phyloP scores from a whole-genome alignment of 1,140 invertebrate species.

The Coptotermes formosanus region DNA sequence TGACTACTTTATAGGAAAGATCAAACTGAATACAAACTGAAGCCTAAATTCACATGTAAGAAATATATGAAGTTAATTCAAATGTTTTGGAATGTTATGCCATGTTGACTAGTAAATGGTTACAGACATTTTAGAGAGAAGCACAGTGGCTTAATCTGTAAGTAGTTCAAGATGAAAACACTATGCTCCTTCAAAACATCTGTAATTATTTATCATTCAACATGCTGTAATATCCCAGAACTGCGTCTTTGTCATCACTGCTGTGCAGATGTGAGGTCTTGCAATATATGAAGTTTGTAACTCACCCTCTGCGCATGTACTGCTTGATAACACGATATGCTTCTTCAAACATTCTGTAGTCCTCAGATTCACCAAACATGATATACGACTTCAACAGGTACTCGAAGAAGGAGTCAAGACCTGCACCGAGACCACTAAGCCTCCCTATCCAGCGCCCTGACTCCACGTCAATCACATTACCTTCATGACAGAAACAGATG shows the following conservation, averaged over 20 bases:
- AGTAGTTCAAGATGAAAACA: too few relatives aligned
- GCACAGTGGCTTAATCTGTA: too few relatives aligned
- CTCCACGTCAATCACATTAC: constrained; percentile 63
- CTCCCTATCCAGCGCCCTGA: constrained; percentile 62
- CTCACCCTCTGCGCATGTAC: constrained; percentile 62
- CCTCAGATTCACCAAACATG: constrained; percentile 61
- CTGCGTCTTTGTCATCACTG: too few relatives aligned
- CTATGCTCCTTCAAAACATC: too few relatives aligned
- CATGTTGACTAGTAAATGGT: too few relatives aligned
- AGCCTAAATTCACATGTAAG: too few relatives aligned
- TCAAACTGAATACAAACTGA: background rate
- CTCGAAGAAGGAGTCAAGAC: constrained; percentile 70
- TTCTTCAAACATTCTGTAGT: constrained; percentile 62
- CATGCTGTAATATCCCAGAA: too few relatives aligned
- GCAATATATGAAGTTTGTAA: constrained; percentile 16
- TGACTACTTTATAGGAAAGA: too few relatives aligned
- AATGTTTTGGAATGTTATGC: too few relatives aligned
- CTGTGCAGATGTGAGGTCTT: too few relatives aligned
- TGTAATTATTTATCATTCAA: too few relatives aligned
- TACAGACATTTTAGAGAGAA: too few relatives aligned
- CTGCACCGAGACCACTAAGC: constrained; percentile 65
- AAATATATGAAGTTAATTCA: background rate
- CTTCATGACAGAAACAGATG: constrained; percentile 43
- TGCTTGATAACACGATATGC: constrained; percentile 60
- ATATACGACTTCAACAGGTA: constrained; percentile 68